Conservation (phyloP, 2,113 vertebrate genomes). For the Pomatostomus ruficeps region DNA sequence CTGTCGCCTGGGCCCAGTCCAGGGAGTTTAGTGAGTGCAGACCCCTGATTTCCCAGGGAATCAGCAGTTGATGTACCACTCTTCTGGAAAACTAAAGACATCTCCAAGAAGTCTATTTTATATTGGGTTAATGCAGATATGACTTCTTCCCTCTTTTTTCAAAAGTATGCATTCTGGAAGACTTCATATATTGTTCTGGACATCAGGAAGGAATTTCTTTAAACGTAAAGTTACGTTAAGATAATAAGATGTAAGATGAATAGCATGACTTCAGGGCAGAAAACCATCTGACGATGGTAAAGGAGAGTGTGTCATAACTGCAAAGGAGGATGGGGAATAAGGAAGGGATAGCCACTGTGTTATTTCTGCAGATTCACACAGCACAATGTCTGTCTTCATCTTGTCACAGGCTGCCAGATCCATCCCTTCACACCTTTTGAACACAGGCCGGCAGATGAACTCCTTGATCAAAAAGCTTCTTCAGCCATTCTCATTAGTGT, state of each 20-base stretch:
- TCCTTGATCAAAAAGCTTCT: not conserved
- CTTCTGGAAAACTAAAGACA: not conserved
- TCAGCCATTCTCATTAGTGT: not conserved
- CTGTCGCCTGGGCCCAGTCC: accelerated
- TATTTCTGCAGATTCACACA: not conserved
- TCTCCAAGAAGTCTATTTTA: not conserved
- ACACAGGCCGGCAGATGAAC: not conserved
- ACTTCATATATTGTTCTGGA: not conserved
- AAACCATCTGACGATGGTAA: not conserved
- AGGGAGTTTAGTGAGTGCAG: not conserved
- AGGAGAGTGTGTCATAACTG: not conserved
- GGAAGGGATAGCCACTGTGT: not conserved
- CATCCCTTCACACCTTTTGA: not conserved
- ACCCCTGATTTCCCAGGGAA: not conserved
- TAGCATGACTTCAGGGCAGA: not conserved
- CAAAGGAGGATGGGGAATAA: not conserved
- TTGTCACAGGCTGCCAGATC: not conserved
- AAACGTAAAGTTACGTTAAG: not conserved
- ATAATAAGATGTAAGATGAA: not conserved
- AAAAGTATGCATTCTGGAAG: not conserved
- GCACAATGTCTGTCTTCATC: not conserved
- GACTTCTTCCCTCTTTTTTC: not conserved
- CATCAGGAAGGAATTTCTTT: not conserved
- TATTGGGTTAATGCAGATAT: not conserved
- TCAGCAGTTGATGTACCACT: not conserved